Conservation (phyloP, 2,888 invertebrate species). For the Drosophila atroscutellata region DNA sequence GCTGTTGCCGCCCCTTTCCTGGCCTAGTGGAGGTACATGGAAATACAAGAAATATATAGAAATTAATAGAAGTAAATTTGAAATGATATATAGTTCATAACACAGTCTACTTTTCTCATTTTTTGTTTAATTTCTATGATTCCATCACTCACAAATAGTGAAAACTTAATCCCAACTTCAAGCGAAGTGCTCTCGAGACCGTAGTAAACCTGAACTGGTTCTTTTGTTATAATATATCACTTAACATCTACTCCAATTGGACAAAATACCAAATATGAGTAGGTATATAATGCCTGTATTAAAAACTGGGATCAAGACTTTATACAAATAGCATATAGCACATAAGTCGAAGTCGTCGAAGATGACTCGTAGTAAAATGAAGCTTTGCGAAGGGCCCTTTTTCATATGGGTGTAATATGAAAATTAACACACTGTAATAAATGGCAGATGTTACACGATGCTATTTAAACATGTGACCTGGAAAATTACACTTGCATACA, state of each 20-base stretch:
- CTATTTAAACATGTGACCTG: conserved; percentile 34
- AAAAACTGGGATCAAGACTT: neutral
- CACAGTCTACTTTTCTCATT: neutral
- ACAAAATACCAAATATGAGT: neutral
- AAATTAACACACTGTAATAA: conserved; percentile 1
- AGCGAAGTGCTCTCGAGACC: neutral
- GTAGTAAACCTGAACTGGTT: too few relatives aligned
- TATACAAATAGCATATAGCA: neutral
- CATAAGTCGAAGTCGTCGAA: neutral
- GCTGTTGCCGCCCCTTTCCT: neutral
- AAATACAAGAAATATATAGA: neutral
- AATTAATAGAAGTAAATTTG: neutral
- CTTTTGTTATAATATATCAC: too few relatives aligned
- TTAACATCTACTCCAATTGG: neutral
- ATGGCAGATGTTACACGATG: conserved; percentile 17
- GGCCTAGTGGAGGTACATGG: neutral
- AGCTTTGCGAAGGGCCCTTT: conserved; percentile 1
- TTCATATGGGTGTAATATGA: neutral
- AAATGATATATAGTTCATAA: neutral
- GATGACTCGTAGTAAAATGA: neutral
- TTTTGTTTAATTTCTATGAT: neutral
- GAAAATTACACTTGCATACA: conserved; percentile 20
- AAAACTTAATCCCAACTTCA: neutral
- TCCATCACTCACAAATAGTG: neutral
- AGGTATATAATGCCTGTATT: neutral